Base-by-base conservation (phyloP, 2,888 invertebrate genomes). In the Cistogaster globosa region DNA sequence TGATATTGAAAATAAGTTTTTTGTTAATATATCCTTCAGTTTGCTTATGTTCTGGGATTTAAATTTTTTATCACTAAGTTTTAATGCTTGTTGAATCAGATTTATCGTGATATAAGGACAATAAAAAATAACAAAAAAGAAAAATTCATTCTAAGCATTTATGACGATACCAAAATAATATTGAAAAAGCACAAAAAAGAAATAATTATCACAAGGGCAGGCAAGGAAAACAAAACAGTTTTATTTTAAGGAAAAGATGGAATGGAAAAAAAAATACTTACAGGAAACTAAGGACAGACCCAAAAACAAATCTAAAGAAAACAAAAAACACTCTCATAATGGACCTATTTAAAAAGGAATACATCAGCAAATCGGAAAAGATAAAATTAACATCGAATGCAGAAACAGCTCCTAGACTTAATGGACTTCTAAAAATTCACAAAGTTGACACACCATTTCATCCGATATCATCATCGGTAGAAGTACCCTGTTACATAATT, bases 391-490 rank as follows among this genome's bases (percentile, higher is more conserved):
- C 58, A 58, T 58, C 58, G 11, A 58, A 36, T 58, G 26, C 58
- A 5, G 20, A 51, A 26, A 67, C n/a, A 6, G 67, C 51, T n/a
- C 65, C 65, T 4, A 45, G 48, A 67, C 16, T 67, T 16, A 51
- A 67, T 20, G 65, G 48, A 20, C 65, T 45, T 4, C 42, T 22
- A 5, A 65, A 65, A 48, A 48, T 4, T 38, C 38, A 38, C 11
- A 38, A 38, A 6, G 38, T 6, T 38, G 38, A 38, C 38, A 38
- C 38, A 16, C 65, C 65, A 3, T 22, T 65, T 18, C 16, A 51
- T 12, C 67, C 67, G 16, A 67, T 67, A 48, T 67, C 67, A 32
- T 51, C 67, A 51, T 67, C 51, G 22, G 51, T 67, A 26, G 67
- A 12, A 67, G 51, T 67, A 18, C 67, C 67, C 12, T 67, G 67